Conservation (phyloP, 2,888 invertebrate genomes). For the Gnatocerus cornutus region DNA sequence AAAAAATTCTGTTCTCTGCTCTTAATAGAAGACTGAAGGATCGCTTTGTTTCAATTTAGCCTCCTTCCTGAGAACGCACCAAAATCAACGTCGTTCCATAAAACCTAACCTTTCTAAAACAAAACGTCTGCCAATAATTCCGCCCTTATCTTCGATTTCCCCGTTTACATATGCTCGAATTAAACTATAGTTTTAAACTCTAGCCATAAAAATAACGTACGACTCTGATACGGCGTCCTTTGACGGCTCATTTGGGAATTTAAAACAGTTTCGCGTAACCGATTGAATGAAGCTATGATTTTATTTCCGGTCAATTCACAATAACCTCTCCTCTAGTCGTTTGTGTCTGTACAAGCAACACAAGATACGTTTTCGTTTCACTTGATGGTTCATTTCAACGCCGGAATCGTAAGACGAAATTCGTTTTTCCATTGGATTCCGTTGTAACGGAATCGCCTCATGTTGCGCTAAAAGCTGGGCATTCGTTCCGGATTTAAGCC, state of each 20-base stretch:
- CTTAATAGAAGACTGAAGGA: no score
- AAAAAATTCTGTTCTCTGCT: no score
- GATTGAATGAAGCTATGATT: constrained; percentile 45
- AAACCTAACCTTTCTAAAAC: no score
- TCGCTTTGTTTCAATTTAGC: no score
- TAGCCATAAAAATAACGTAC: constrained; percentile 42
- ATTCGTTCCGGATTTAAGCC: constrained; percentile 11
- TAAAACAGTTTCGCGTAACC: constrained; percentile 33
- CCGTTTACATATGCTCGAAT: not conserved
- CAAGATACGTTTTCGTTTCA: constrained; percentile 31
- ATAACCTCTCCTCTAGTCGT: constrained; percentile 24
- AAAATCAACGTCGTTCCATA: no score
- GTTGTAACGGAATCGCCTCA: constrained; percentile 21
- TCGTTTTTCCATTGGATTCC: constrained; percentile 28
- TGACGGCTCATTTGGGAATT: constrained; percentile 44
- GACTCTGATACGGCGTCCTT: constrained; percentile 28
- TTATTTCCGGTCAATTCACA: constrained; percentile 42
- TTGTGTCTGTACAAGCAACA: constrained; percentile 23
- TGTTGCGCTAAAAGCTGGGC: constrained; percentile 25
- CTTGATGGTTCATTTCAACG: constrained; percentile 38
- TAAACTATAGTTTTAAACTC: constrained; percentile 42
- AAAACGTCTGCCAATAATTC: no score
- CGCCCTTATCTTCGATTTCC: not conserved
- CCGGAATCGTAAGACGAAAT: constrained; percentile 22
- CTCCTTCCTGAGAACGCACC: no score